Percentiles rank a stretch among this genome's conserved stretches.
Conservation (phyloP, 2,113 vertebrate genomes). For the Equus quagga region DNA sequence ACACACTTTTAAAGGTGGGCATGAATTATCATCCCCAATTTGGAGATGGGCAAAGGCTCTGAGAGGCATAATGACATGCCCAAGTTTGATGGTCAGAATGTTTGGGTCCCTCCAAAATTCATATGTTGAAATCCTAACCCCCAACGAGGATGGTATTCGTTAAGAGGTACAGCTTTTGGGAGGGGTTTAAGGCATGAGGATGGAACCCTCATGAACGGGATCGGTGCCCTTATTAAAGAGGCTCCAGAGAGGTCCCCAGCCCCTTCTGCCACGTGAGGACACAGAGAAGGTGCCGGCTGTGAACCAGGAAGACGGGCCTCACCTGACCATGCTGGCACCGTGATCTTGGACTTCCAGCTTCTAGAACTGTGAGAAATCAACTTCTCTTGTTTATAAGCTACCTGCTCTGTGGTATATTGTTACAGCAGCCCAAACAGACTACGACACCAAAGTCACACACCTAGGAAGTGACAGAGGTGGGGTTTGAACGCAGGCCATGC, state of each 20-base stretch:
- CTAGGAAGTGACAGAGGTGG: background rate
- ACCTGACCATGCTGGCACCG: background rate
- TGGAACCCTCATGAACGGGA: background rate
- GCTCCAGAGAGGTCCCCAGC: background rate
- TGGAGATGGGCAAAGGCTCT: background rate
- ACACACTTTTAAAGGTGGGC: background rate
- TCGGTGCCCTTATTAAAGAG: background rate
- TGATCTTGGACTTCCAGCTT: background rate
- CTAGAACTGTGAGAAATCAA: background rate
- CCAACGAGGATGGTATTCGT: background rate
- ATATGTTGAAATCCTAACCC: background rate
- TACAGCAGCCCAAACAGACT: background rate
- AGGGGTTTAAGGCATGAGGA: rapidly evolving
- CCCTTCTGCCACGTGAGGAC: background rate
- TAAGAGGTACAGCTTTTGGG: background rate
- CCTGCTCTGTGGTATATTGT: background rate
- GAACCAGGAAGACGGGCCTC: background rate
- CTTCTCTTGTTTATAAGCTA: background rate
- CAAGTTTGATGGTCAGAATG: background rate
- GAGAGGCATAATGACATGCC: background rate
- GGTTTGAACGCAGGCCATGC: rapidly evolving
- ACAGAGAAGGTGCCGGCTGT: background rate
- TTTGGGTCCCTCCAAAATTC: background rate
- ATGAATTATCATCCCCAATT: background rate
- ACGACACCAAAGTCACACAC: background rate